phyloP scores from a whole-genome alignment of 2,888 invertebrate species.

The Dicyrtoma fusca region DNA sequence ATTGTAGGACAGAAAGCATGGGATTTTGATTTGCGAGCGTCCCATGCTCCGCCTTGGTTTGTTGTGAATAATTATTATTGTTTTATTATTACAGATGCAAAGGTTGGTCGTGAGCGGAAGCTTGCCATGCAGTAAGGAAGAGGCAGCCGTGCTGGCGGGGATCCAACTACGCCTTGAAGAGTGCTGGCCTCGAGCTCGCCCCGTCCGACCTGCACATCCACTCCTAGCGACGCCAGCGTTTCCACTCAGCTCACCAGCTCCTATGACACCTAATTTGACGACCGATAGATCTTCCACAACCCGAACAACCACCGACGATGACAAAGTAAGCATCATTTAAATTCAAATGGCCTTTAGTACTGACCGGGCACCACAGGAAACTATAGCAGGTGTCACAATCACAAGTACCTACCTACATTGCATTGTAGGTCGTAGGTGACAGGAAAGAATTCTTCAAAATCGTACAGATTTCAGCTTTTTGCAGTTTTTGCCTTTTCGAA shows the following conservation, averaged over 20 bases:
- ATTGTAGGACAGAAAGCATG: background rate
- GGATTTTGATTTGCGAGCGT: background rate
- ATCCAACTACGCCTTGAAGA: slow-evolving; percentile 68
- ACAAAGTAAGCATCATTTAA: slow-evolving; percentile 31
- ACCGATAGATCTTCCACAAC: slow-evolving; percentile 43
- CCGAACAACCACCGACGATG: slow-evolving; percentile 30
- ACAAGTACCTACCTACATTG: no score
- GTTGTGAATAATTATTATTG: slow-evolving; percentile 3
- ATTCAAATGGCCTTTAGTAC: no score
- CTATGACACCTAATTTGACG: slow-evolving; percentile 35
- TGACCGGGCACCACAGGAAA: no score
- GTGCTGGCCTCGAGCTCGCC: slow-evolving; percentile 61
- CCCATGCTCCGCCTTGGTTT: background rate
- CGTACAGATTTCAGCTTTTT: no score
- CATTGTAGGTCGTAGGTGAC: no score
- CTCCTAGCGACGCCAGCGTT: slow-evolving; percentile 30
- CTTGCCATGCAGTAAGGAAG: slow-evolving; percentile 67
- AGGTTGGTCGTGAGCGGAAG: slow-evolving; percentile 66
- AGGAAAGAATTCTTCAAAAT: no score
- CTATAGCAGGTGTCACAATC: no score
- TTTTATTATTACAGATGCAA: slow-evolving; percentile 63
- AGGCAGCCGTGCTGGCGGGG: slow-evolving; percentile 67
- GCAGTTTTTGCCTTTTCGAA: no score
- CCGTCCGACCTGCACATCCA: slow-evolving; percentile 47
- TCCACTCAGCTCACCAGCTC: slow-evolving; percentile 33